phyloP scores from a whole-genome alignment of 2,113 vertebrate species.

The Kryptolebias marmoratus region DNA sequence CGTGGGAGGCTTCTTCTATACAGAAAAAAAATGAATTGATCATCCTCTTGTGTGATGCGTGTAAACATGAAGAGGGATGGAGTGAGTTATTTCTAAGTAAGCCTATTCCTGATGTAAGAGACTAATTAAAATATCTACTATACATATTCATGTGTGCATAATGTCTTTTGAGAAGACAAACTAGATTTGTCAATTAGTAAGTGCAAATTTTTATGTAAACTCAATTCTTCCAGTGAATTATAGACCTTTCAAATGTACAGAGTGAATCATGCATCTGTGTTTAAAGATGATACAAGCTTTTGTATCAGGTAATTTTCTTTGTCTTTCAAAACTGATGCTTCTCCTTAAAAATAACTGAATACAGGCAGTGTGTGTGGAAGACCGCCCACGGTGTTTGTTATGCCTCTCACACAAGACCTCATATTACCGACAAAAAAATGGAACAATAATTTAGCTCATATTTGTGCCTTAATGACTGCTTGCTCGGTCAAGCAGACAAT shows the following conservation, averaged over 20 bases:
- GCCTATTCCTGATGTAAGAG: slow-evolving; percentile 34
- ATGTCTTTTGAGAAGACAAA: slow-evolving; percentile 3
- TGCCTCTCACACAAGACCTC: slow-evolving; percentile 31
- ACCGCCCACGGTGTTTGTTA: slow-evolving; percentile 24
- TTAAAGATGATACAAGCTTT: background rate
- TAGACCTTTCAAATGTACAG: slow-evolving; percentile 14
- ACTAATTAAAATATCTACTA: slow-evolving; percentile 33
- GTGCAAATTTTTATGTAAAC: background rate
- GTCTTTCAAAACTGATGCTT: background rate
- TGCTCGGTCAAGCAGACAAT: slow-evolving; percentile 27
- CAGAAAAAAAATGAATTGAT: slow-evolving; percentile 46
- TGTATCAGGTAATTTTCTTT: background rate
- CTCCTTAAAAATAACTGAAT: slow-evolving; percentile 29
- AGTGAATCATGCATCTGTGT: slow-evolving; percentile 1
- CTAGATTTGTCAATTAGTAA: slow-evolving; percentile 14
- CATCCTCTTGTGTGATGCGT: background rate
- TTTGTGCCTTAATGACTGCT: slow-evolving; percentile 57
- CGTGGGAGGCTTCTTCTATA: slow-evolving; percentile 61
- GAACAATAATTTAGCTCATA: slow-evolving; percentile 55
- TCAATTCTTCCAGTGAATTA: slow-evolving; percentile 23
- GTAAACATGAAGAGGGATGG: background rate
- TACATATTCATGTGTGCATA: slow-evolving; percentile 22
- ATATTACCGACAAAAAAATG: slow-evolving; percentile 28
- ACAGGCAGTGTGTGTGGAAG: background rate
- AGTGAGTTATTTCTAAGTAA: slow-evolving; percentile 17